A percentile compares a stretch with the other conserved stretches of the same genome.
These are phyloP conservation scores for Tapirus terrestris DNA, from an alignment of 2,113 vertebrate genomes.

Conservation along the genomic window DNA sequence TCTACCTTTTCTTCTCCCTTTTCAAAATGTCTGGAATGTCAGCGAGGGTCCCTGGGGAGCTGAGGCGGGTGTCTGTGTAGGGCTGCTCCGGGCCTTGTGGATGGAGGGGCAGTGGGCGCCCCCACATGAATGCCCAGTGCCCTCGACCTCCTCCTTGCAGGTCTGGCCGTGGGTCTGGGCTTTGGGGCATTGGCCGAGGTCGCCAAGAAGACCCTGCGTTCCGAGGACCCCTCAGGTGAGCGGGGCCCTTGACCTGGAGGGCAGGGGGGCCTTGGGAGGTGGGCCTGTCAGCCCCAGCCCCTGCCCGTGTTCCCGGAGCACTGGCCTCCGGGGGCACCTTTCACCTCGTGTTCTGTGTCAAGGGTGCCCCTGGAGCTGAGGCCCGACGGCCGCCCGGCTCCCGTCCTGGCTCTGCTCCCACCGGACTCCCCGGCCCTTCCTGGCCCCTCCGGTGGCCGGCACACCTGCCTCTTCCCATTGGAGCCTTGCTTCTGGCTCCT, in stretches of 20 bases:
- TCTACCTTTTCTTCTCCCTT: too few species aligned
- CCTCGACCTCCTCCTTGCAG: constrained; percentile 81
- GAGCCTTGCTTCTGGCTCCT: background rate
- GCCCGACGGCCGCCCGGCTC: background rate
- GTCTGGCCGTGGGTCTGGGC: constrained; percentile 96
- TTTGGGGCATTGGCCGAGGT: constrained; percentile 96
- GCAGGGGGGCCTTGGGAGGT: background rate
- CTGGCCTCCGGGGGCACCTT: background rate
- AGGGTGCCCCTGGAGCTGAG: background rate
- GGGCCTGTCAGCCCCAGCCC: too few species aligned
- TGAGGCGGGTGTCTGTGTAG: accelerated
- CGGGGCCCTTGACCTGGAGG: background rate
- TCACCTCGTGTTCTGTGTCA: background rate
- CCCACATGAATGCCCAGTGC: background rate
- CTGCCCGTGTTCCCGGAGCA: background rate
- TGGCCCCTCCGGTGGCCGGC: background rate
- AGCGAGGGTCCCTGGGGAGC: accelerated
- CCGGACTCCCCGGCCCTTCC: background rate
- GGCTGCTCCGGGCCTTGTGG: background rate
- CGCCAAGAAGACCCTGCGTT: constrained; percentile 95
- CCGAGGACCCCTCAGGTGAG: constrained; percentile 90
- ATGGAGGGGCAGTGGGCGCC: background rate
- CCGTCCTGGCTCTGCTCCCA: accelerated
- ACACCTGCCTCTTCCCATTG: background rate
- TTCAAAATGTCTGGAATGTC: background rate